These are phyloP conservation scores for Cranoglanis bouderius DNA, from an alignment of 2,113 vertebrate species.

Conservation along the genomic window DNA sequence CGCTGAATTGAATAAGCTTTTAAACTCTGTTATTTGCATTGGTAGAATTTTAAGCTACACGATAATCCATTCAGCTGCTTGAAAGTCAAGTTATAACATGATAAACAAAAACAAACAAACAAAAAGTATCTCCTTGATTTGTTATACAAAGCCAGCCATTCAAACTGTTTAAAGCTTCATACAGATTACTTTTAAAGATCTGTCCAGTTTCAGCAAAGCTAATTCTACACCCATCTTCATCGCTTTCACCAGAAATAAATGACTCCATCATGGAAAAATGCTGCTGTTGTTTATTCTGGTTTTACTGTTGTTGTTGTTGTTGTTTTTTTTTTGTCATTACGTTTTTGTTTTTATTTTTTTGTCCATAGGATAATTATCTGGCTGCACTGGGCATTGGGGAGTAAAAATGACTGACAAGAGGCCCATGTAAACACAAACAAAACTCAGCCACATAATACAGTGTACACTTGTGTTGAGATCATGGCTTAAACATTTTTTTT, in stretches of 20 bases:
- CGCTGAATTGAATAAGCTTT: neutral
- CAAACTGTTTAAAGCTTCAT: neutral
- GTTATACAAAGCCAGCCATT: neutral
- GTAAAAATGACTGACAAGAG: neutral
- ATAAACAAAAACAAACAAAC: neutral
- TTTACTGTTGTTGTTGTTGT: too few species aligned
- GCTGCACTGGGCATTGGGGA: neutral
- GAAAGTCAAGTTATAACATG: neutral
- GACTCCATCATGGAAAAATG: neutral
- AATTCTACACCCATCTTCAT: neutral
- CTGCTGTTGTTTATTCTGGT: too few species aligned
- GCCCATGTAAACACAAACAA: neutral
- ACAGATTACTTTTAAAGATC: neutral
- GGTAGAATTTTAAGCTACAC: neutral
- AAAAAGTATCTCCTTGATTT: too few species aligned
- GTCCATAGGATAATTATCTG: neutral
- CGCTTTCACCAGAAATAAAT: too few species aligned
- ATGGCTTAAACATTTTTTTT: neutral
- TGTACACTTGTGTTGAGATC: neutral
- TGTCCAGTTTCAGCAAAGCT: neutral
- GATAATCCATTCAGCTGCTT: neutral
- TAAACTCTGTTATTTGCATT: neutral
- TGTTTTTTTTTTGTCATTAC: neutral
- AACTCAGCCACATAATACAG: neutral
- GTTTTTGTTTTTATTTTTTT: neutral